Evolutionary conservation across 2,888 invertebrate species (phyloP), one percentile per base, ranked within the genome.

Genomic region (Glyphotaelius pellucidus): DNA sequence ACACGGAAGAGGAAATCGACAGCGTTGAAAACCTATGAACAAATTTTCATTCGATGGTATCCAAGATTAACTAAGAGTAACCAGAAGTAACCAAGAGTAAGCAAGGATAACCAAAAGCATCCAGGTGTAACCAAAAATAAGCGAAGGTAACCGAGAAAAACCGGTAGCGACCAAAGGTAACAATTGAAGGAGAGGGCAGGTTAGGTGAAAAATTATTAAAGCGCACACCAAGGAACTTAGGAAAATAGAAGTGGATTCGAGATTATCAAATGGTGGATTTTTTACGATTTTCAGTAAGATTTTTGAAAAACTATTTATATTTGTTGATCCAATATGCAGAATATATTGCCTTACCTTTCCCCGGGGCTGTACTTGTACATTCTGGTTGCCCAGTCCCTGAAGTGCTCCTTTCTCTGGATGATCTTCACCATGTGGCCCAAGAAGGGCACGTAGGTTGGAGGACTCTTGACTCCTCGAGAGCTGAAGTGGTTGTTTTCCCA

Each of bases 371-470:
- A 90, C 3, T 94, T 93, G 90, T 95, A 95, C n/a, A 94, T 88
- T n/a, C 93, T 93, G 3, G 92, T 38, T 1, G 94, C 15, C 11
- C 94, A 92, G 19, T 94, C 94, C 52, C 92, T 91, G 2, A 94
- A 92, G 90, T 94, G 94, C 4, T 94, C 93, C 14, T 90, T 90
- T 0, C 94, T 93, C 0, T 94, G 47, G 0, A 94, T 0, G 0
- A 94, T 42, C 0, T 93, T 92, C 0, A 91, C 31, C 94, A 95
- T 94, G 92, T 95, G 95, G 0, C 95, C 95, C 3, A 95, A 1
- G 1, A 95, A 3, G 15, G 95, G 95, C 11, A 88, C n/a, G 5
- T 67, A 67, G 0, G 94, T 93, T 0, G 92, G 93, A 9, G 93
- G 90, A 83, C 94, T 91, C 92, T 94, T 94, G 11, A 95, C 94